These are phyloP conservation scores for Glaucomys volans DNA, from an alignment of 2,113 vertebrate species.

Conservation along the genomic window DNA sequence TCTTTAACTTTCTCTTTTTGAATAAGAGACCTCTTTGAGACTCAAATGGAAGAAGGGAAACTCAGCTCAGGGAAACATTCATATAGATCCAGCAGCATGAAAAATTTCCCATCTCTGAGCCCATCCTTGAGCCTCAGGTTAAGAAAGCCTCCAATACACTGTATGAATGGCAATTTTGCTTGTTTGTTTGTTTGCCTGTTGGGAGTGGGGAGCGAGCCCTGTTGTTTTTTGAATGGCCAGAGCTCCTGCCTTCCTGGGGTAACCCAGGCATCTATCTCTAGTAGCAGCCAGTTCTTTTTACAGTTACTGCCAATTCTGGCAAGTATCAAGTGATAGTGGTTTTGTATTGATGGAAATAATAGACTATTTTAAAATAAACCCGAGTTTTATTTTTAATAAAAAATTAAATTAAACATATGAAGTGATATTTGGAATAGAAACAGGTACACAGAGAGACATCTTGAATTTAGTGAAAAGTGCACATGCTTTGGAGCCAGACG, in stretches of 20 bases:
- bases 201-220: neutral
- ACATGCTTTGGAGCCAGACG: neutral
- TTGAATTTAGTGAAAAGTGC: neutral
- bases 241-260: neutral
- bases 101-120: neutral
- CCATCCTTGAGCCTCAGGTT: neutral
- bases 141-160: neutral
- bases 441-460: neutral
- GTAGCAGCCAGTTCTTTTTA: neutral
- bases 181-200: neutral
- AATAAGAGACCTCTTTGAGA: neutral
- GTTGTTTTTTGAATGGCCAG: neutral
- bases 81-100: neutral
- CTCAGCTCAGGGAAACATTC: neutral
- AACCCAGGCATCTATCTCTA: neutral
- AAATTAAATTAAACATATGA: neutral
- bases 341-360: neutral
- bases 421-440: neutral
- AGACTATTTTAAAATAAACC: neutral
- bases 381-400: slow-evolving; percentile 16
- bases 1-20: neutral
- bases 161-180: neutral
- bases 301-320: no score
- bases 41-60: neutral
- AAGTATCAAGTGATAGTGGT: neutral